These are phyloP conservation scores for Ctenopoma multispine DNA, from an alignment of 2,797 vertebrate species.

Conservation along the genomic window DNA sequence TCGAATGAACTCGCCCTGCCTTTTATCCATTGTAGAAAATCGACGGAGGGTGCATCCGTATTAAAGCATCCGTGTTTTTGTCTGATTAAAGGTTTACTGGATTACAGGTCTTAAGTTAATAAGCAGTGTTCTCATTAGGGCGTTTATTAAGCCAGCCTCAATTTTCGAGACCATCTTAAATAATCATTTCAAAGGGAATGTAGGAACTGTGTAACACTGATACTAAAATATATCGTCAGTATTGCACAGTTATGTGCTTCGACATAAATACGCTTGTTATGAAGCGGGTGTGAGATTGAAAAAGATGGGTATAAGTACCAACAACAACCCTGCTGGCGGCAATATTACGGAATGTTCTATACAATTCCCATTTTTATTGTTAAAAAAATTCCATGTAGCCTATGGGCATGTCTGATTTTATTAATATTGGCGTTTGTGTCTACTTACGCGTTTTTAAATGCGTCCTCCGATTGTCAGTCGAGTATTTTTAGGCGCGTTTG, in stretches of 20 bases:
- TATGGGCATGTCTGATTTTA: slow-evolving; percentile 9
- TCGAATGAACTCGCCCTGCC: slow-evolving; percentile 70
- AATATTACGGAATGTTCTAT: not conserved
- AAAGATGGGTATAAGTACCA: slow-evolving; percentile 28
- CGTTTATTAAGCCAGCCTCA: slow-evolving; percentile 52
- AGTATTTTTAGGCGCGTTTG: slow-evolving; percentile 50
- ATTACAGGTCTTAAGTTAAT: slow-evolving; percentile 68
- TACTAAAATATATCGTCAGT: not conserved
- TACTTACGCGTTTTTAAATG: slow-evolving; percentile 75
- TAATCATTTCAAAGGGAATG: slow-evolving; percentile 42
- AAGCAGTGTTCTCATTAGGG: slow-evolving; percentile 63
- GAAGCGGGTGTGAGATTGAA: slow-evolving; percentile 31
- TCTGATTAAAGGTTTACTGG: slow-evolving; percentile 73
- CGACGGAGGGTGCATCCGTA: slow-evolving; percentile 54
- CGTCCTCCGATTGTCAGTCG: slow-evolving; percentile 58
- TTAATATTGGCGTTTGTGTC: slow-evolving; percentile 21
- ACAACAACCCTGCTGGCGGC: slow-evolving; percentile 30
- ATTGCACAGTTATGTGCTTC: slow-evolving; percentile 33
- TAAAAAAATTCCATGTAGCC: not conserved
- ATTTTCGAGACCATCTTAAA: slow-evolving; percentile 53
- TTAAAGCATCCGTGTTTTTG: slow-evolving; percentile 64
- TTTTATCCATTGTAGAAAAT: slow-evolving; percentile 74
- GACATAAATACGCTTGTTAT: slow-evolving; percentile 15
- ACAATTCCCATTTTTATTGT: not conserved
- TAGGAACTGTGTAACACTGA: slow-evolving; percentile 9